Conservation (phyloP, 1,140 invertebrate genomes). For the Zaprionus inermis region DNA sequence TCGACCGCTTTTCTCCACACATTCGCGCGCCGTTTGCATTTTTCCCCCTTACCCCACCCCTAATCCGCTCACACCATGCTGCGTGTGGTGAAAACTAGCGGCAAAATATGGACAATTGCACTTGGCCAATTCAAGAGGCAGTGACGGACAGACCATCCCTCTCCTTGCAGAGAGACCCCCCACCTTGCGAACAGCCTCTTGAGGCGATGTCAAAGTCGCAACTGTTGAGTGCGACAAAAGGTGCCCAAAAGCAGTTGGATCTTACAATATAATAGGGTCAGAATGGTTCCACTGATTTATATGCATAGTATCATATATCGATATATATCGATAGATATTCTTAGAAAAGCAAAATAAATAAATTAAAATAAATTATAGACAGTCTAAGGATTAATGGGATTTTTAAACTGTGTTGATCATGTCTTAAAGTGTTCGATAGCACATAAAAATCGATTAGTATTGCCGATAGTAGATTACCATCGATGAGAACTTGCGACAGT, state of each 20-base stretch:
- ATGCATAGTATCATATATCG: too few species aligned
- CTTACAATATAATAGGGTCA: not conserved
- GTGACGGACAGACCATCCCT: slow-evolving; percentile 5
- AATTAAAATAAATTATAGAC: too few species aligned
- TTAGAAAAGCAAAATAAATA: too few species aligned
- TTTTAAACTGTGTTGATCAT: too few species aligned
- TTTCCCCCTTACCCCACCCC: not conserved
- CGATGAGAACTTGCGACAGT: too few species aligned
- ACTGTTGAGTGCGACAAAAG: slow-evolving; percentile 6
- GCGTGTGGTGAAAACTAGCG: slow-evolving; percentile 70
- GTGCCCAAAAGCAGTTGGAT: not conserved
- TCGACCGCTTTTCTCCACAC: slow-evolving; percentile 68
- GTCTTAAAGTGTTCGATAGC: too few species aligned
- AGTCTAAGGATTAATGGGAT: too few species aligned
- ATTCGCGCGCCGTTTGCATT: slow-evolving; percentile 15
- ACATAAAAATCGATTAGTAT: too few species aligned
- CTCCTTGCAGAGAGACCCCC: not conserved
- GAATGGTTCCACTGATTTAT: too few species aligned
- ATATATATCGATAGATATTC: too few species aligned
- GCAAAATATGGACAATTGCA: slow-evolving; percentile 66
- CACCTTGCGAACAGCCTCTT: not conserved
- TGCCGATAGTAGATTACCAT: too few species aligned
- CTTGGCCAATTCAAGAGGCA: slow-evolving; percentile 29
- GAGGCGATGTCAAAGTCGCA: not conserved
- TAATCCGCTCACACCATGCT: not conserved